These are phyloP conservation scores for Hylomyscus alleni DNA, from an alignment of 2,797 vertebrate species.

Conservation along the genomic window DNA sequence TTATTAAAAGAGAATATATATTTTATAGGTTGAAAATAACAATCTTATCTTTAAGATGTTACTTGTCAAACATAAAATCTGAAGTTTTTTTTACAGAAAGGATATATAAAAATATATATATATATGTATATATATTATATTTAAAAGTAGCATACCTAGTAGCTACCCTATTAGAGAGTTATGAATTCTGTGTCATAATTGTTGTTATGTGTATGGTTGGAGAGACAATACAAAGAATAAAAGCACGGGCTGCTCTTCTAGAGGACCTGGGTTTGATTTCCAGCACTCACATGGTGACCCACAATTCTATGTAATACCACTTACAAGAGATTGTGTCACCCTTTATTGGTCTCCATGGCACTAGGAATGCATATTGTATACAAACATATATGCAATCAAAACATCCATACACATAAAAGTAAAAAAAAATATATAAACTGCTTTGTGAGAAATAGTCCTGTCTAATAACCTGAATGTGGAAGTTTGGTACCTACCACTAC, in stretches of 20 bases:
- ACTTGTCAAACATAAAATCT: background rate
- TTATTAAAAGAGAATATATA: background rate
- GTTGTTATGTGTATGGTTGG: background rate
- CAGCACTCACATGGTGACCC: background rate
- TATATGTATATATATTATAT: too few relatives aligned
- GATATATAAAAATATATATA: background rate
- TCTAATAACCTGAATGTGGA: background rate
- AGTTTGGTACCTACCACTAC: background rate
- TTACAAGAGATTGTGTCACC: background rate
- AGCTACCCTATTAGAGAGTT: background rate
- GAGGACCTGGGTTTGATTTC: background rate
- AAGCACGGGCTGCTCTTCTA: background rate
- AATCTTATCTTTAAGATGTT: conserved; percentile 2
- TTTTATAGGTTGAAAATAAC: background rate
- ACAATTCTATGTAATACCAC: background rate
- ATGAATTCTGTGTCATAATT: background rate
- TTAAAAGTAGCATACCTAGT: background rate
- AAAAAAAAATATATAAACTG: background rate
- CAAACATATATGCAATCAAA: background rate
- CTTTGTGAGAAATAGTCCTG: background rate
- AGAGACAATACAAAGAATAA: background rate
- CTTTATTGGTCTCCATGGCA: background rate
- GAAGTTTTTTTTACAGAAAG: background rate
- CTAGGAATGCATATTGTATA: background rate
- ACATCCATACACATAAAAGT: background rate